These are phyloP conservation scores for Dendrocopos noguchii DNA, from an alignment of 2,113 vertebrate species.

Conservation along the genomic window DNA sequence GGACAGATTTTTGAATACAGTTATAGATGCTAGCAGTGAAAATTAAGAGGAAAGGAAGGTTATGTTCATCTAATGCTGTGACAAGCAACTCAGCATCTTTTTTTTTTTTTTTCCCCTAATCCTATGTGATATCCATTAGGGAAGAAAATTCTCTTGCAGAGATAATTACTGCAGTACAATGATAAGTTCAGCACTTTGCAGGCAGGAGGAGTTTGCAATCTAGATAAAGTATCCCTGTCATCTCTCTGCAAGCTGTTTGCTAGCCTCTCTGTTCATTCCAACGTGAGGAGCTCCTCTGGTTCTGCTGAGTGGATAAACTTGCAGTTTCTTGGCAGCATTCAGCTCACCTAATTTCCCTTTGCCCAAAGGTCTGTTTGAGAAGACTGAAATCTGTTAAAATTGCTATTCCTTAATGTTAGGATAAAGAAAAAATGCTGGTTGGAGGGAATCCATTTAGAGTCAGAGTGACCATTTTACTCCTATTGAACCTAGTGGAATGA, in stretches of 20 bases:
- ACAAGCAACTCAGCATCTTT: background rate
- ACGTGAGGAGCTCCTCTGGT: background rate
- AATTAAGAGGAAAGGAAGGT: background rate
- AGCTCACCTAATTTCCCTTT: background rate
- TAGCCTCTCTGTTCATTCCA: background rate
- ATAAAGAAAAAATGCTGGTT: background rate
- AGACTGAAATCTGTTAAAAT: background rate
- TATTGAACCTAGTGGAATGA: background rate
- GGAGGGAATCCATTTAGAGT: background rate
- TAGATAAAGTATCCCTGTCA: background rate
- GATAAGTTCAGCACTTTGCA: background rate
- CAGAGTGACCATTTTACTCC: background rate
- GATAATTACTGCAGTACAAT: constrained; percentile 13
- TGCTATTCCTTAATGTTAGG: background rate
- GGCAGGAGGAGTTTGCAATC: background rate
- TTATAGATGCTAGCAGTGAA: background rate
- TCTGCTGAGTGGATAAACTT: background rate
- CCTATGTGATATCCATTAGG: background rate
- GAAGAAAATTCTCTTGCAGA: constrained; percentile 10
- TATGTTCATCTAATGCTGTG: background rate
- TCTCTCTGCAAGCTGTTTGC: background rate
- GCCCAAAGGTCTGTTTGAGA: background rate
- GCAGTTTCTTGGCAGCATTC: background rate
- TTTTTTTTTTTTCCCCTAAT: background rate
- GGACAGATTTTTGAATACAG: background rate